Percentiles rank a stretch among this genome's conserved stretches.
phyloP scores from a whole-genome alignment of 2,113 vertebrate genomes.

The Cettia cetti region DNA sequence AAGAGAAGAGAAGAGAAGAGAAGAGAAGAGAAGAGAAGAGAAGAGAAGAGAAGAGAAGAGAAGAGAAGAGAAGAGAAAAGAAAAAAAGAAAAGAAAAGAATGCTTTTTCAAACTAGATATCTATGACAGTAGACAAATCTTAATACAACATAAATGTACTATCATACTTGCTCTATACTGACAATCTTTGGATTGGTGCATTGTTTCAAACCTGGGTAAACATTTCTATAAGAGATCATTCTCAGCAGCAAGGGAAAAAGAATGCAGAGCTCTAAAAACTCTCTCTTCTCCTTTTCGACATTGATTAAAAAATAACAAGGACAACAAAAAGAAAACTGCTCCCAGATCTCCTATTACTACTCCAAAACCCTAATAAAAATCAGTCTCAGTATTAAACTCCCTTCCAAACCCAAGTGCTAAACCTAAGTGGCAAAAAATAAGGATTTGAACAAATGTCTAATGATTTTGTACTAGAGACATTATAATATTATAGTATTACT shows the following conservation, averaged over 20 bases:
- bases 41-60: too few relatives aligned
- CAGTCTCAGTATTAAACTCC: not conserved
- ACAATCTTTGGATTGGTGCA: not conserved
- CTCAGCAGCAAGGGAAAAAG: not conserved
- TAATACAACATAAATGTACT: not conserved
- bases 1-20: too few relatives aligned
- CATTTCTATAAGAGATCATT: not conserved
- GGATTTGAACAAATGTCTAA: not conserved
- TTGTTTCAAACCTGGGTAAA: not conserved
- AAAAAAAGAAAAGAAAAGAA: not conserved
- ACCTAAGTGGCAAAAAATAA: not conserved
- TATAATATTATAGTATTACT: not conserved
- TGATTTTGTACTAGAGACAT: not conserved
- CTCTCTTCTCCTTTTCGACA: not conserved
- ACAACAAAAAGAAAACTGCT: not conserved
- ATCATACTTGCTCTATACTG: fast-evolving
- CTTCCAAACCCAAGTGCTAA: not conserved
- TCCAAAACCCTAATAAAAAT: not conserved
- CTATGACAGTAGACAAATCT: not conserved
- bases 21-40: too few relatives aligned
- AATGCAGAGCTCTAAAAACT: not conserved
- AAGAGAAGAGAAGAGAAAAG: too few relatives aligned
- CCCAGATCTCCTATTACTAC: not conserved
- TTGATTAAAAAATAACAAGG: not conserved
- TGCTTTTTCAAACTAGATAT: not conserved